phyloP scores from a whole-genome alignment of 2,797 vertebrate species.

The Galagoides demidoff region DNA sequence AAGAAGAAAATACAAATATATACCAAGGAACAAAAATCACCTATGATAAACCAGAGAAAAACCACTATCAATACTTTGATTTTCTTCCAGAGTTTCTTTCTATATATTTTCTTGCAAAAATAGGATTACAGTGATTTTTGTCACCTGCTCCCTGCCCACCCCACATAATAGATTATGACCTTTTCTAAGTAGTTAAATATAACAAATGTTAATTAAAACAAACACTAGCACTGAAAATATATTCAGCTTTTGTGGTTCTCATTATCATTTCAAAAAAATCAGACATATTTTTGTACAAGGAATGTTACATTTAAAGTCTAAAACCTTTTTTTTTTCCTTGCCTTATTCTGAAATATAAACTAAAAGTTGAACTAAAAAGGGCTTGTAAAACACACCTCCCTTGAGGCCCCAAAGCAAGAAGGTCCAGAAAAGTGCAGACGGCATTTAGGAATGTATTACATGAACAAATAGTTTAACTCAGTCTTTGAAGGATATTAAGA shows the following conservation, averaged over 20 bases:
- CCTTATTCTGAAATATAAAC: conserved; percentile 35
- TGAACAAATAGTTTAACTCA: neutral
- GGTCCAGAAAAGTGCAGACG: neutral
- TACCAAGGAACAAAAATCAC: neutral
- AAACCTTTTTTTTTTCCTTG: neutral
- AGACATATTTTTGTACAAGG: neutral
- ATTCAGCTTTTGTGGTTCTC: neutral
- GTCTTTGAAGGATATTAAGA: neutral
- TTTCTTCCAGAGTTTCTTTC: neutral
- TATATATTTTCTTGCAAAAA: conserved; percentile 20
- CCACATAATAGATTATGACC: neutral
- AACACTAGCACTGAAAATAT: conserved; percentile 6
- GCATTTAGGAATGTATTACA: neutral
- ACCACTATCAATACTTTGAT: neutral
- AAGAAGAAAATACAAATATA: neutral
- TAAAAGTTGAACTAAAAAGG: neutral
- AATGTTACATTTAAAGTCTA: neutral
- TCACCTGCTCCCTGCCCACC: neutral
- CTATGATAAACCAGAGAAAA: conserved; percentile 9
- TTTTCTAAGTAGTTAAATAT: conserved; percentile 28
- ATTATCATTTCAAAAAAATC: conserved; percentile 24
- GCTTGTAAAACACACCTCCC: neutral
- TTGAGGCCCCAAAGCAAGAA: neutral
- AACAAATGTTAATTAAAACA: neutral
- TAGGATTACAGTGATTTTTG: neutral